Base-by-base conservation (phyloP, 2,113 vertebrate species). In the Plecturocebus donacophilus region DNA sequence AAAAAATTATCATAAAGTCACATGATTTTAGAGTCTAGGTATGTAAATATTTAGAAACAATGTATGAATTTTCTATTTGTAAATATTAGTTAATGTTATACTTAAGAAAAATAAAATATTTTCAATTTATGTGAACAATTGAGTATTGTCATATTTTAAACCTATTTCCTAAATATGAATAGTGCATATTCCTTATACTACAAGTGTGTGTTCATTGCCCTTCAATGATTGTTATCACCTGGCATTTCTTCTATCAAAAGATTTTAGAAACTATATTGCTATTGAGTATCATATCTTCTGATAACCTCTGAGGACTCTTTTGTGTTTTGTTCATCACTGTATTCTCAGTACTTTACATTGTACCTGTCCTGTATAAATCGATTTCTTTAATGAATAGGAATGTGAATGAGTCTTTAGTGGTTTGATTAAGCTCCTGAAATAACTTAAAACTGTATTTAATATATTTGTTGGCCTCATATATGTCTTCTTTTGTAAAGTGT, bases 321-420 rank as follows among this genome's bases (percentile, higher is more conserved):
- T 84, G 77, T 92, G 1, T 71, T 20, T 80, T 80, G 5, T 58
- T 76, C 82, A 38, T 81, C 9, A 64, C 11, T 27, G 5, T 42
- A 9, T 66, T 76, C 40, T 71, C 16, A 27, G 38, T 68, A 10
- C 30, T 68, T 88, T 16, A n/a, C 52, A 84, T 52, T 49, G 9
- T 52, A 21, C 11, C 42, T 90, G 77, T 8, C 10, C 2, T 25
- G 10, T 9, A 30, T 9, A 86, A 81, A 64, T 91, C 27, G 68
- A 40, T 77, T 75, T 97, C 25, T 90, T 75, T 77, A 90, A 81
- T 42, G 35, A 77, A 91, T 81, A 54, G 54, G 61, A 94, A 20
- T 75, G 7, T 66, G 27, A 82, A 73, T 92, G 75, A 75, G 52
- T 64, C 35, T 14, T 40, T 49, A 45, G 2, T 9, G 49, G 76